These are phyloP conservation scores for Caenorhabditis zanzibari DNA, from an alignment of 2,888 invertebrate genomes.

Conservation along the genomic window DNA sequence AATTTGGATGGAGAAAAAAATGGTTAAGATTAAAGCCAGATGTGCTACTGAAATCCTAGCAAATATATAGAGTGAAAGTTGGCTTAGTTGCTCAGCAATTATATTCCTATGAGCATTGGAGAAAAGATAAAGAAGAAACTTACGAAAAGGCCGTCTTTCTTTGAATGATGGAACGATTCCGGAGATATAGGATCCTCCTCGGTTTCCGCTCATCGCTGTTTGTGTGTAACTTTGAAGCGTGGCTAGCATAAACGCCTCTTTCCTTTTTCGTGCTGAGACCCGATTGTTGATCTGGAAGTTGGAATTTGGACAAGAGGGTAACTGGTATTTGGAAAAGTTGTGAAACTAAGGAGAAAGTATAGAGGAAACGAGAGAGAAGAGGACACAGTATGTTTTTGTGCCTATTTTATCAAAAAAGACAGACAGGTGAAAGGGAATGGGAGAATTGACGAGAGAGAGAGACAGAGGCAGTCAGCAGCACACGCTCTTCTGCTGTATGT, in stretches of 20 bases:
- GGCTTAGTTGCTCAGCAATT: neutral
- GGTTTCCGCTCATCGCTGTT: conserved; percentile 55
- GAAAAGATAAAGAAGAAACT: conserved; percentile 67
- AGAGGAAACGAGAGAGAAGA: conserved; percentile 14
- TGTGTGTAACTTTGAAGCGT: conserved; percentile 64
- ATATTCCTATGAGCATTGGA: no score
- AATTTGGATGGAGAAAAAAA: neutral
- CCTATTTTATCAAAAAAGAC: conserved; percentile 44
- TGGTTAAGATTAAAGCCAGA: neutral
- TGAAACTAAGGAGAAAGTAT: conserved; percentile 6
- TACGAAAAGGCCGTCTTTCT: conserved; percentile 83
- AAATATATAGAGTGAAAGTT: neutral
- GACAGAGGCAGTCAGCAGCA: conserved; percentile 39
- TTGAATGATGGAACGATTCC: conserved; percentile 82
- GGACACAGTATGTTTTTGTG: conserved; percentile 46
- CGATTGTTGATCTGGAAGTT: conserved; percentile 57
- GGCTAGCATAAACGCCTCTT: conserved; percentile 61
- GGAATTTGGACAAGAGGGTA: neutral
- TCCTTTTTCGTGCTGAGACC: conserved; percentile 55
- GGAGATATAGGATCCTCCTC: conserved; percentile 58
- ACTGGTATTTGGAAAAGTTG: conserved; percentile 29
- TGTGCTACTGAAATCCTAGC: neutral
- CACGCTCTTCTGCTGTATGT: conserved; percentile 43
- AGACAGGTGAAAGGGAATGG: conserved; percentile 64
- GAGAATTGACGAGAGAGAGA: conserved; percentile 24